These are phyloP conservation scores for Nemoura dubitans DNA, from an alignment of 2,888 invertebrate species.

Conservation along the genomic window DNA sequence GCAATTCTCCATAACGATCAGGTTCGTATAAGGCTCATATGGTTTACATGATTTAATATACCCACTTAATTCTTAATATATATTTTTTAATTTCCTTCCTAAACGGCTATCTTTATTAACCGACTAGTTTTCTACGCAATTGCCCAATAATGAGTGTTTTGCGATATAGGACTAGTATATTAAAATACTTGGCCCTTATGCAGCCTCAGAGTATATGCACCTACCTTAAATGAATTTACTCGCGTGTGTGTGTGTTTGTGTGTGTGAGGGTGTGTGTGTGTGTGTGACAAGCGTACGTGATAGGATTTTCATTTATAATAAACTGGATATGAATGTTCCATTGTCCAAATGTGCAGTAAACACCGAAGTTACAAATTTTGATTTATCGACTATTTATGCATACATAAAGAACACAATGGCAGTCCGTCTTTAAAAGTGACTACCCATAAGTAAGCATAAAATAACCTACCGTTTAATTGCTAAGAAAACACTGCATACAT, in stretches of 20 bases:
- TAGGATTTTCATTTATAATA: no score
- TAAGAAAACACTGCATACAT: neutral
- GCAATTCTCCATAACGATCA: neutral
- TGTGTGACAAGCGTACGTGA: no score
- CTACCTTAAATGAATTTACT: no score
- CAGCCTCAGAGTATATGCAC: no score
- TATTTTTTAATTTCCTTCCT: neutral
- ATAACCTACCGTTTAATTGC: neutral
- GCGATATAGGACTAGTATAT: no score
- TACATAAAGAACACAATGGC: neutral
- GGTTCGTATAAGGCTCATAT: neutral
- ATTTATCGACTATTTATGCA: neutral
- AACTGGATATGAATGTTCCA: neutral
- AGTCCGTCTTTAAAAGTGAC: neutral
- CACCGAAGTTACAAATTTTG: neutral
- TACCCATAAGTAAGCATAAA: neutral
- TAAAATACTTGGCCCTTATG: no score
- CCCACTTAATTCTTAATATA: neutral
- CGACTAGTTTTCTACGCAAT: neutral
- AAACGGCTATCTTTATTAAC: neutral
- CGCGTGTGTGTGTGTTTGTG: no score
- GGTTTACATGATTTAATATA: neutral
- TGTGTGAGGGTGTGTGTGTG: no score
- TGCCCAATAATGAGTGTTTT: no score
- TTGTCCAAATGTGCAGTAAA: neutral